Evolutionary conservation across 2,113 vertebrate genomes (phyloP).

Genomic region (Nicator chloris): DNA sequence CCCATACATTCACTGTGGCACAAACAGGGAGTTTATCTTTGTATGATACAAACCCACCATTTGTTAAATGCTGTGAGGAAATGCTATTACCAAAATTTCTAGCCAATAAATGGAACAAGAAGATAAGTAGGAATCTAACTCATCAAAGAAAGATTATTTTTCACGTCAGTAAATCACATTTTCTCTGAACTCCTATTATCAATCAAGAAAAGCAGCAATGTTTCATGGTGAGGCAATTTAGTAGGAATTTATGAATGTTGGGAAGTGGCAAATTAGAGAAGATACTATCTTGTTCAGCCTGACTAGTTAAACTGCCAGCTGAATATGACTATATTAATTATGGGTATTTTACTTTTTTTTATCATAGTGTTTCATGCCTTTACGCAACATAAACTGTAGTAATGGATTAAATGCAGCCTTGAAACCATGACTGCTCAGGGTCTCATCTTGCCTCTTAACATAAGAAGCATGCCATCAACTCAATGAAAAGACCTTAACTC

Average conservation of each 20-base stretch:
- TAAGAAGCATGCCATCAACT: constrained; percentile 19
- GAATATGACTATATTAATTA: constrained; percentile 44
- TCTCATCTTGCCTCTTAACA: constrained; percentile 30
- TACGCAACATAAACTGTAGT: constrained; percentile 6
- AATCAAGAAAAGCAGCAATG: constrained; percentile 1
- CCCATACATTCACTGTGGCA: neutral
- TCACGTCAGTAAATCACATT: neutral
- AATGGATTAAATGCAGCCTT: constrained; percentile 45
- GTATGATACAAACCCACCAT: neutral
- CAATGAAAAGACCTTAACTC: constrained; percentile 25
- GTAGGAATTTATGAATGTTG: constrained; percentile 27
- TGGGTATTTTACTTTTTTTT: constrained; percentile 37
- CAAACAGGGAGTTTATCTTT: neutral
- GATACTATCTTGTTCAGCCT: constrained; percentile 12
- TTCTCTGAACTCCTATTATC: neutral
- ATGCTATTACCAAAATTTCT: neutral
- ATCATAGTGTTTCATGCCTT: neutral
- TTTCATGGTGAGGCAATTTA: constrained; percentile 36
- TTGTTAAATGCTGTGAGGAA: neutral
- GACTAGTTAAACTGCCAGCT: constrained; percentile 10
- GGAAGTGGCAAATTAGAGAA: constrained; percentile 36
- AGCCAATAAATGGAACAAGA: neutral
- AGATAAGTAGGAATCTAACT: neutral
- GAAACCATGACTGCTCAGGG: constrained; percentile 11
- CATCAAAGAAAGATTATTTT: neutral